Percentiles rank a stretch among this genome's conserved stretches.
phyloP scores from a whole-genome alignment of 1,140 invertebrate species.

The Antheraea mylitta region DNA sequence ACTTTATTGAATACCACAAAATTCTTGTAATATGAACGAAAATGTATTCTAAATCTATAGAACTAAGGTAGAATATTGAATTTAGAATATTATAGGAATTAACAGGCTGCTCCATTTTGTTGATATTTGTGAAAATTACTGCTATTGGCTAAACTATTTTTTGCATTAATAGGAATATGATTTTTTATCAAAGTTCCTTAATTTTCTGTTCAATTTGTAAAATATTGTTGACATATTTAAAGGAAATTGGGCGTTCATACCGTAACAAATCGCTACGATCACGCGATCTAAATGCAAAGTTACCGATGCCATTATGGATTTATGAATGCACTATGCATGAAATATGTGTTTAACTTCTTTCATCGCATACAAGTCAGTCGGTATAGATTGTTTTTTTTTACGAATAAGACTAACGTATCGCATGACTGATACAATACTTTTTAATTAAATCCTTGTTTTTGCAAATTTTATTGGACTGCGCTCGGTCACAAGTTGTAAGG shows the following conservation, averaged over 20 bases:
- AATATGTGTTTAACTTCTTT: not conserved
- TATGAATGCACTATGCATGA: not conserved
- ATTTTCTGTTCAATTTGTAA: conserved; percentile 17
- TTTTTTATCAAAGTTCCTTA: conserved; percentile 16
- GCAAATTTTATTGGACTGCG: too few species aligned
- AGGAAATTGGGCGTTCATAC: conserved; percentile 27
- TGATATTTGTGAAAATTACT: not conserved
- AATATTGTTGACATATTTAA: conserved; percentile 14
- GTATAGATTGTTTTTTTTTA: not conserved
- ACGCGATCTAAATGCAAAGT: conserved; percentile 24
- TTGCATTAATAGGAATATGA: too few species aligned
- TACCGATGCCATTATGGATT: conserved; percentile 23
- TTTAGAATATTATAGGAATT: conserved; percentile 2
- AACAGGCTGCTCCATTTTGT: conserved; percentile 32
- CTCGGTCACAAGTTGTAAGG: too few species aligned
- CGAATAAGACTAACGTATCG: not conserved
- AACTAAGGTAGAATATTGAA: conserved; percentile 13
- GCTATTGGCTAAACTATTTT: conserved; percentile 7
- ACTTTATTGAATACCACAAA: conserved; percentile 29
- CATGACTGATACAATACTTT: not conserved
- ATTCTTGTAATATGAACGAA: not conserved
- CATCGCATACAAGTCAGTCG: not conserved
- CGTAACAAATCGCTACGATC: conserved; percentile 24
- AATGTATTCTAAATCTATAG: not conserved
- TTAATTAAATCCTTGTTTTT: too few species aligned